Base-by-base conservation (phyloP, 64 coral and sea anemone genomes). In the Actinia tenebrosa region DNA sequence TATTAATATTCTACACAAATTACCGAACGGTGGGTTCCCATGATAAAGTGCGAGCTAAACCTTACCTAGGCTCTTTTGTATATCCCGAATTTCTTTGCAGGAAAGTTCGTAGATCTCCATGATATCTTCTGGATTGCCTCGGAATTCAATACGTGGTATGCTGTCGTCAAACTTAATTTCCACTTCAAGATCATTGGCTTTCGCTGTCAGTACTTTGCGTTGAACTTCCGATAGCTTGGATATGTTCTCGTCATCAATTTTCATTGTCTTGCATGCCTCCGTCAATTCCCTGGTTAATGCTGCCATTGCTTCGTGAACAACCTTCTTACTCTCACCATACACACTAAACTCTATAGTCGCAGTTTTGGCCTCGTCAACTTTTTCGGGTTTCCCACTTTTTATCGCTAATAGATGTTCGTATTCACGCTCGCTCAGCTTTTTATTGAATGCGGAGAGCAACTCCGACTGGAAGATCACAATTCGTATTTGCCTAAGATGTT, bases 401-500 rank as follows among this genome's bases (percentile, higher is more conserved):
- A 5, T 50, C 16, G 88, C 25, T 8, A 53, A 50, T 18, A 37
- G 1, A 37, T 37, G 30, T 54, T 43, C 7, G 88, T 80, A n/a
- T 10, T 5, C 22, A 66, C 23, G 23, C 2, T 23, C 63, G 4
- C n/a, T 10, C 20, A 66, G 63, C 22, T 25, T 66, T 66, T 66
- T 20, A 0, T 7, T n/a, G 63, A 66, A 66, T 66, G 4, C 63
- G 63, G 19, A 7, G 19, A 23, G 7, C 63, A 66, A 7, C 5
- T 66, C 5, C 10, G 63, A 66, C 4, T 23, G 19, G 63, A 66
- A 66, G 19, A 66, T 22, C 56, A 89, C 81, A n/a, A 89, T 78
- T 25, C 82, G 84, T 23, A 89, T 68, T 19, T 89, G 45, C 8
- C 30, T 61, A 10, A 89, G 53, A 45, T 77, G 84, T 37, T 54